These are phyloP conservation scores for Poeciliopsis paucimaculata DNA, from an alignment of 2,797 vertebrate species.

Conservation along the genomic window DNA sequence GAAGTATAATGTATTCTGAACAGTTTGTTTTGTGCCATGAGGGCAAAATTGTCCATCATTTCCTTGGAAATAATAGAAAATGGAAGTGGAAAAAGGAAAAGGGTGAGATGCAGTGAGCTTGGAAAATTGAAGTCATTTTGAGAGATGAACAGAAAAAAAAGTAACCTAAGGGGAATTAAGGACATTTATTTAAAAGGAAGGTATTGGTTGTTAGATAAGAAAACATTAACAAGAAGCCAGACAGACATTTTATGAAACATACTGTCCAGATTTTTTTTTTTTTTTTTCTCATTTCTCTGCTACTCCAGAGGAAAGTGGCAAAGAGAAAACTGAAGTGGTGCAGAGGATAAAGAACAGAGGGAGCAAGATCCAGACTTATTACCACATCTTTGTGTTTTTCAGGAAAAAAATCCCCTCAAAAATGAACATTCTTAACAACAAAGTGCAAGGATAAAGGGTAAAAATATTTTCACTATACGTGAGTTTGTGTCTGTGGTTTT, in stretches of 20 bases:
- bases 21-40: slow-evolving; percentile 51
- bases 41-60: slow-evolving; percentile 46
- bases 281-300: slow-evolving; percentile 34
- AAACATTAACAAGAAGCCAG: slow-evolving; percentile 20
- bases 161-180: slow-evolving; percentile 15
- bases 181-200: slow-evolving; percentile 12
- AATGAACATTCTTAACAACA: neutral
- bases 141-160: slow-evolving; percentile 7
- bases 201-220: slow-evolving; percentile 20
- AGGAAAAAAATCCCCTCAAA: neutral
- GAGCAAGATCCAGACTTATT: slow-evolving; percentile 15
- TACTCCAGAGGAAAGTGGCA: slow-evolving; percentile 28
- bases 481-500: neutral
- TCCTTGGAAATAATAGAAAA: slow-evolving; percentile 41
- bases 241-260: slow-evolving; percentile 22
- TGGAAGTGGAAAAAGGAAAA: slow-evolving; percentile 1
- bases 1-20: slow-evolving; percentile 48
- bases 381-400: slow-evolving; percentile 1
- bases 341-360: slow-evolving; percentile 13
- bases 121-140: slow-evolving; percentile 36
- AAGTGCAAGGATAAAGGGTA: neutral
- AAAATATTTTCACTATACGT: neutral
- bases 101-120: slow-evolving; percentile 13
- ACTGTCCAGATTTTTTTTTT: slow-evolving; percentile 33
- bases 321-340: slow-evolving; percentile 19